Evolutionary conservation across 2,113 vertebrate genomes (phyloP), one percentile per base, ranked within the genome.

Genomic region (Pachypanchax playfairii): DNA sequence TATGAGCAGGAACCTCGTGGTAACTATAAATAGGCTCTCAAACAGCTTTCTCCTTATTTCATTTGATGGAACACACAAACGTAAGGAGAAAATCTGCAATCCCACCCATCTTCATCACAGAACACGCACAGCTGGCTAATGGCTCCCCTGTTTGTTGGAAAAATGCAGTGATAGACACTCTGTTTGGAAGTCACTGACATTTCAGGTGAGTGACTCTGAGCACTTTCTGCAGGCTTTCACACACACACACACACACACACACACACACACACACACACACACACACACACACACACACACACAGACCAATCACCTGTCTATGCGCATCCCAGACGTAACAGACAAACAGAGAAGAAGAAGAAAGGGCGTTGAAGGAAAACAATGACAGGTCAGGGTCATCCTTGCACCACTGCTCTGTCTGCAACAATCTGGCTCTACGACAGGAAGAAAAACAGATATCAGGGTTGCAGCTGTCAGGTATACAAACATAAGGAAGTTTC

Each of bases 301-400:
- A 29, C 28, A 29, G 28, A 29, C 4, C 28, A 67, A 65, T 75
- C 64, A 74, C 65, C 82, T 80, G 58, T 70, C 39, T 69, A 57
- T 72, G 35, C 65, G 57, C 61, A 76, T 72, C 63, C 49, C 42
- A n/a, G 58, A 84, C n/a, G n/a, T n/a, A n/a, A n/a, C n/a, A 65
- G 73, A 65, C 51, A 29, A 63, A 42, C 28, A 57, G 64, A 47
- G 38, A 44, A 29, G 21, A 43, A 54, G 67, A 60, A 56, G 48
- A 38, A 72, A 65, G 51, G 63, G 52, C 26, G 33, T 78, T 52
- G 59, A 20, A 64, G 69, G 66, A 70, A 80, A 84, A 87, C 84
- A 85, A 82, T 83, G 85, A 87, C 82, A 83, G 77, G 75, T 84
- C 75, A 78, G 82, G 87, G 88, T 89, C 79, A 82, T 68, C 43